phyloP scores from a whole-genome alignment of 1,140 invertebrate genomes.

The Idris sp. region DNA sequence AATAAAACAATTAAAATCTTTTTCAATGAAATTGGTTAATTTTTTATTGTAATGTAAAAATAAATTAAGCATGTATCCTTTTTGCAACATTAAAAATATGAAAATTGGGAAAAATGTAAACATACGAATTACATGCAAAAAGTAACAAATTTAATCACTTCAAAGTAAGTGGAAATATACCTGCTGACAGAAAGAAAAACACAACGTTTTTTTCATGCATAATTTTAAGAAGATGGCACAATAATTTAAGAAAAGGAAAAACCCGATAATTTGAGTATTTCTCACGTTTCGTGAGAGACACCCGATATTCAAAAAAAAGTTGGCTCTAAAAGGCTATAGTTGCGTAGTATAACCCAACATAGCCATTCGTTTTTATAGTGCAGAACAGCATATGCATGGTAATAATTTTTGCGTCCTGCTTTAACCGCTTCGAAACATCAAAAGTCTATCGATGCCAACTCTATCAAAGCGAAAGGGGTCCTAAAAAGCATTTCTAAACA shows the following conservation, averaged over 20 bases:
- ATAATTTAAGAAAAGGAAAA: slow-evolving; percentile 26
- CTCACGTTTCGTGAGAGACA: slow-evolving; percentile 45
- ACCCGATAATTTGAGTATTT: slow-evolving; percentile 37
- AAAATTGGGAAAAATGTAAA: no score
- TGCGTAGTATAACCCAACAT: slow-evolving; percentile 54
- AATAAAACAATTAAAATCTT: no score
- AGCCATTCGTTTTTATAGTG: slow-evolving; percentile 74
- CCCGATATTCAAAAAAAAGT: slow-evolving; percentile 71
- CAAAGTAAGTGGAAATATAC: no score
- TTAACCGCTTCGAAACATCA: slow-evolving; percentile 44
- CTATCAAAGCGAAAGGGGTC: slow-evolving; percentile 38
- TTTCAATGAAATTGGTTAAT: no score
- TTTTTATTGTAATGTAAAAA: no score
- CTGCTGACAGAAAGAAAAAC: no score
- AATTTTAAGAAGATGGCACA: background rate
- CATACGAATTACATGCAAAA: no score
- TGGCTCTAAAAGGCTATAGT: slow-evolving; percentile 69
- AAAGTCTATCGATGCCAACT: slow-evolving; percentile 63
- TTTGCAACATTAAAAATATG: no score
- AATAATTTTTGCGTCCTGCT: slow-evolving; percentile 68
- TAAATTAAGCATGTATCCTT: no score
- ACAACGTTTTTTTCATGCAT: slow-evolving; percentile 3
- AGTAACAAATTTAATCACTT: no score
- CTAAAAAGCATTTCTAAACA: slow-evolving; percentile 31
- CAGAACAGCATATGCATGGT: slow-evolving; percentile 73